phyloP scores from a whole-genome alignment of 1,140 invertebrate species.

The Phocides pigmalion region DNA sequence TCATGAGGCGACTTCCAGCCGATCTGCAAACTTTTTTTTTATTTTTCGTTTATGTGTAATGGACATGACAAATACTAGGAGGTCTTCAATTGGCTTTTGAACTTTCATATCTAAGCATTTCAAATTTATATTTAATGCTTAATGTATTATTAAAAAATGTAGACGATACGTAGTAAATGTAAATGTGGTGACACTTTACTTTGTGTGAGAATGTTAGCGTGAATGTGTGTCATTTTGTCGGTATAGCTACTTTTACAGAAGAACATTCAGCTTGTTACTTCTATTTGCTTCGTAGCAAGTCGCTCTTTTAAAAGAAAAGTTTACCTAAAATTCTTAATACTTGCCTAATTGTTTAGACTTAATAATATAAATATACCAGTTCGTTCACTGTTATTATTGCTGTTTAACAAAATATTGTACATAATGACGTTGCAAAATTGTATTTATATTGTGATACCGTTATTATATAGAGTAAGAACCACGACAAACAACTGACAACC shows the following conservation, averaged over 20 bases:
- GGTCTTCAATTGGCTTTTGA: too few species aligned
- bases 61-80: too few species aligned
- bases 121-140: too few species aligned
- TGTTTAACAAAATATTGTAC: constrained; percentile 28
- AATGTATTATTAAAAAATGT: too few species aligned
- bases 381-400: constrained; percentile 28
- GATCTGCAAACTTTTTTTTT: too few species aligned
- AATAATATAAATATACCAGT: constrained; percentile 20
- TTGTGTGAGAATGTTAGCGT: not conserved
- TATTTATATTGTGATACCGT: constrained; percentile 42
- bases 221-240: not conserved
- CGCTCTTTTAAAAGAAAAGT: constrained; percentile 5
- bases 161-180: too few species aligned
- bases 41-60: too few species aligned
- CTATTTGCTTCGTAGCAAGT: constrained; percentile 2
- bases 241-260: not conserved
- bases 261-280: constrained; percentile 6
- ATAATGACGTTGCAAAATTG: constrained; percentile 35
- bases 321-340: constrained; percentile 1
- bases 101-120: too few species aligned
- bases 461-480: constrained; percentile 39
- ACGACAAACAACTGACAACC: constrained; percentile 35
- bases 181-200: not conserved
- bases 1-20: too few species aligned
- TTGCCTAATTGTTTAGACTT: constrained; percentile 18